These are phyloP conservation scores for Acanthisitta chloris DNA, from an alignment of 2,113 vertebrate species.

Conservation along the genomic window DNA sequence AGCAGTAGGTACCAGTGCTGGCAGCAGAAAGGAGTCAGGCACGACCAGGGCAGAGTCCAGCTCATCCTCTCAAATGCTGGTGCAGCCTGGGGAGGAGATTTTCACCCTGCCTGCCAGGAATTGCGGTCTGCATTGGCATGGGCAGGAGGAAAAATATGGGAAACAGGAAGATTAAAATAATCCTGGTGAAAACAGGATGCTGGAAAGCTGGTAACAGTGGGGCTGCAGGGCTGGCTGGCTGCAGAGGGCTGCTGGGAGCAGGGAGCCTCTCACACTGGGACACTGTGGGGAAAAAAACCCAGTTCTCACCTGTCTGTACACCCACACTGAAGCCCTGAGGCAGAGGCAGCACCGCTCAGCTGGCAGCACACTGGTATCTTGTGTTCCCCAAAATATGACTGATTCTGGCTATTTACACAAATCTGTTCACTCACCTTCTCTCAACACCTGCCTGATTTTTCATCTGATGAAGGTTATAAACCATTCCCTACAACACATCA, in stretches of 20 bases:
- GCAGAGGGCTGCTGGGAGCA: neutral
- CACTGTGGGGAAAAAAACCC: neutral
- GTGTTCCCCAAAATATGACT: neutral
- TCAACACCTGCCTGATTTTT: neutral
- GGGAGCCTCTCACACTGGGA: neutral
- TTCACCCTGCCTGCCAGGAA: conserved; percentile 2
- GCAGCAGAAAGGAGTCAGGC: rapidly evolving
- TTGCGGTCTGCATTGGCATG: neutral
- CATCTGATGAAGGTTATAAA: neutral
- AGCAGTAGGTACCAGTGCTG: neutral
- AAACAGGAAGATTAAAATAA: conserved; percentile 16
- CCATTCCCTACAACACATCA: neutral
- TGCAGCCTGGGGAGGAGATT: neutral
- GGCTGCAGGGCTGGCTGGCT: neutral
- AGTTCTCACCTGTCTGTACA: rapidly evolving
- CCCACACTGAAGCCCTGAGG: neutral
- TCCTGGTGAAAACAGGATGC: neutral
- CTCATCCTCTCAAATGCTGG: neutral
- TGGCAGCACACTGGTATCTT: neutral
- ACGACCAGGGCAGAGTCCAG: neutral
- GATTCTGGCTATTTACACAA: neutral
- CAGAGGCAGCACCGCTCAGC: neutral
- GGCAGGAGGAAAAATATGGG: neutral
- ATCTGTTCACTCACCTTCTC: neutral
- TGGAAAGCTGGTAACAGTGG: neutral